Percentiles rank a stretch among this genome's conserved stretches.
Conservation (phyloP, 2,888 invertebrate species). For the Carterocephalus palaemon region DNA sequence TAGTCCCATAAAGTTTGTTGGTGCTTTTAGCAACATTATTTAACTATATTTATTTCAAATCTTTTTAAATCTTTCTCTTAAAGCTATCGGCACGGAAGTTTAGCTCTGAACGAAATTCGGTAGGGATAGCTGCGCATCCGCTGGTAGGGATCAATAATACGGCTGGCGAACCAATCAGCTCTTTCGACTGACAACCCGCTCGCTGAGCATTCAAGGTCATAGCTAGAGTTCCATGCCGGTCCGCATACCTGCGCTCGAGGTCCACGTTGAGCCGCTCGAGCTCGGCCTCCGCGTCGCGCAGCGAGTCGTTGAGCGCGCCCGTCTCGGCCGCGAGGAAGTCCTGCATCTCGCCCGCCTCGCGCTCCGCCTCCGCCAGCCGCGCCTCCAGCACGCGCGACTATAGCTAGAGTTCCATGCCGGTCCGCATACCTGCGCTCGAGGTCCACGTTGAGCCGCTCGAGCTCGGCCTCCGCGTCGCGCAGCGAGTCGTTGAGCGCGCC, state of each 20-base stretch:
- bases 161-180: too few relatives aligned
- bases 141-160: too few relatives aligned
- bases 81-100: too few relatives aligned
- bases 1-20: too few relatives aligned
- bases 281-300: constrained; percentile 87
- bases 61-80: too few relatives aligned
- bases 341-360: constrained; percentile 89
- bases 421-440: constrained; percentile 66
- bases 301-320: constrained; percentile 85
- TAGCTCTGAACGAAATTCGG: too few relatives aligned
- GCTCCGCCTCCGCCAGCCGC: constrained; percentile 87
- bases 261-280: constrained; percentile 63
- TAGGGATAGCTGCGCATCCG: too few relatives aligned
- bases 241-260: constrained; percentile 63
- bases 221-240: background rate
- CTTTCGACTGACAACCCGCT: too few relatives aligned
- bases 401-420: background rate
- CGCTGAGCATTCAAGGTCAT: background rate
- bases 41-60: too few relatives aligned
- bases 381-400: background rate
- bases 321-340: constrained; percentile 94
- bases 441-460: constrained; percentile 59
- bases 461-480: constrained; percentile 85
- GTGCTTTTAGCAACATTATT: too few relatives aligned
- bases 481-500: constrained; percentile 87